Percentiles rank a stretch among this genome's conserved stretches.
Conservation (phyloP, 2,113 vertebrate species). For the Polypterus bichir region DNA sequence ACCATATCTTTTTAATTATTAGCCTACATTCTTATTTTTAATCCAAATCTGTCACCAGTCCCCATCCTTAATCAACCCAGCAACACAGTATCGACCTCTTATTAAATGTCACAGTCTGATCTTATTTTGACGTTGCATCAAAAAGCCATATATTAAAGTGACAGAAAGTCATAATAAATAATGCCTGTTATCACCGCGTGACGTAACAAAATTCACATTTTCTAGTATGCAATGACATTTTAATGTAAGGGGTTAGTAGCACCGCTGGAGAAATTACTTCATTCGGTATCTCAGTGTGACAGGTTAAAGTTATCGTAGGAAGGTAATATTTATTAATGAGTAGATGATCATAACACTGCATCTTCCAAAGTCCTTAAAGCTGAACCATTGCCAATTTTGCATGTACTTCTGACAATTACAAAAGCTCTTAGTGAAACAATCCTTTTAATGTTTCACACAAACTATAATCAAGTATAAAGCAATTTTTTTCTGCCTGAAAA, state of each 20-base stretch:
- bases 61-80: background rate
- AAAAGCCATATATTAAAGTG: constrained; percentile 5
- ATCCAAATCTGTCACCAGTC: background rate
- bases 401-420: background rate
- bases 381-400: background rate
- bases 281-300: constrained; percentile 13
- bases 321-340: constrained; percentile 10
- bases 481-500: no score
- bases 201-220: constrained; percentile 8
- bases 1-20: background rate
- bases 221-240: constrained; percentile 13
- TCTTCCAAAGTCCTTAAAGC: background rate
- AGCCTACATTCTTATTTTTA: background rate
- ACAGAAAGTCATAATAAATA: constrained; percentile 14
- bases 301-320: constrained; percentile 14
- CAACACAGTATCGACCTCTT: background rate
- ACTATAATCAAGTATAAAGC: no score
- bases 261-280: constrained; percentile 8
- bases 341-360: constrained; percentile 5
- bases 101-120: constrained; percentile 1
- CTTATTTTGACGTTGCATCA: constrained; percentile 12
- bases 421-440: no score
- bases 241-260: constrained; percentile 13
- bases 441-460: no score
- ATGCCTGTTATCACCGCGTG: constrained; percentile 3